Conservation (phyloP, 2,113 vertebrate genomes). For the Otolemur garnettii region DNA sequence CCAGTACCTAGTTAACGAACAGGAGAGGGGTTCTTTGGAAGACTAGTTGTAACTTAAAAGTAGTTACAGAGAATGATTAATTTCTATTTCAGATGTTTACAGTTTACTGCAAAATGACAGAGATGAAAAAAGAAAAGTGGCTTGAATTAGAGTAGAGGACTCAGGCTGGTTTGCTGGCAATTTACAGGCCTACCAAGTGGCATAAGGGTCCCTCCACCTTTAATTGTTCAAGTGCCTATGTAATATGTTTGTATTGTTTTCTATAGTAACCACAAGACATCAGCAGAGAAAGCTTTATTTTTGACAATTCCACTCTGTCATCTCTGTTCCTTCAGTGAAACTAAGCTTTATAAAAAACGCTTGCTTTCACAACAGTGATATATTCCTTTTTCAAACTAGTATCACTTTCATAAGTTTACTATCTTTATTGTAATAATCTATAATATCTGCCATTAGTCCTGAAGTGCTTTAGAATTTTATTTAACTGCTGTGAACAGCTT, state of each 20-base stretch:
- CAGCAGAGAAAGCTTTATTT: not conserved
- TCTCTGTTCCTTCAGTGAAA: slow-evolving; percentile 7
- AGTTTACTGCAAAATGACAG: not conserved
- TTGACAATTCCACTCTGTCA: not conserved
- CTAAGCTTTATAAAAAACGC: slow-evolving; percentile 7
- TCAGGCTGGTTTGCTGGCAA: not conserved
- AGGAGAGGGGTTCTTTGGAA: not conserved
- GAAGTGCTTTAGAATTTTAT: not conserved
- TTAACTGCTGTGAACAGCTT: slow-evolving; percentile 3
- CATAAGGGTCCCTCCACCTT: not conserved
- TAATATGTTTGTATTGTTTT: slow-evolving; percentile 11
- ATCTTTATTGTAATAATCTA: not conserved
- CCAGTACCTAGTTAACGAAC: slow-evolving; percentile 8
- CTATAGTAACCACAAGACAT: slow-evolving; percentile 4
- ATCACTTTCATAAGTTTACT: slow-evolving; percentile 30
- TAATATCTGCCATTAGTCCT: not conserved
- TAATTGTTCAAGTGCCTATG: slow-evolving; percentile 20
- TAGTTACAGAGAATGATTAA: slow-evolving; percentile 32
- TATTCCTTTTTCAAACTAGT: slow-evolving; percentile 10
- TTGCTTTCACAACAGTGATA: slow-evolving; percentile 4
- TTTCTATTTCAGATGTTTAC: slow-evolving; percentile 39
- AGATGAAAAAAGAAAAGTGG: not conserved
- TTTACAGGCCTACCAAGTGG: not conserved
- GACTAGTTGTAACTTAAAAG: not conserved
- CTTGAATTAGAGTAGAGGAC: not conserved